Conservation (phyloP, 2,888 invertebrate species). For the Venusia cambrica region DNA sequence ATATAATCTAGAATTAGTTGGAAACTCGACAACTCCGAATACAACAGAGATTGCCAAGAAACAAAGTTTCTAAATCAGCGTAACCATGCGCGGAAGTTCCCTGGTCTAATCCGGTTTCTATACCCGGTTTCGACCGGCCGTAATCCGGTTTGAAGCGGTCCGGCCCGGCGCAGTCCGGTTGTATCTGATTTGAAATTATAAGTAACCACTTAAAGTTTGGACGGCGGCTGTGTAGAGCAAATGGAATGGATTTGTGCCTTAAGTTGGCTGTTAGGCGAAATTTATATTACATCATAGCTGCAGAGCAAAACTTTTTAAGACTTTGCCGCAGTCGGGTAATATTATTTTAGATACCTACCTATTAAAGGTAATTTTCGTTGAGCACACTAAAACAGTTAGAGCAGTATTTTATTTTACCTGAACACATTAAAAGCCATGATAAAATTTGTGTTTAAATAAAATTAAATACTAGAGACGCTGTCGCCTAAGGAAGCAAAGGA, state of each 20-base stretch:
- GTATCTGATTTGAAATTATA: conserved; percentile 69
- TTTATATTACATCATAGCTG: not conserved
- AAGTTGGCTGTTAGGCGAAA: conserved; percentile 16
- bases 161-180: conserved; percentile 44
- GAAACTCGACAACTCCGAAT: conserved; percentile 46
- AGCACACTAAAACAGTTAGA: too few species aligned
- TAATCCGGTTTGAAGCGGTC: conserved; percentile 58
- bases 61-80: conserved; percentile 75
- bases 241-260: conserved; percentile 28
- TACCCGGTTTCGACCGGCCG: conserved; percentile 48
- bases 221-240: conserved; percentile 27
- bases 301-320: not conserved
- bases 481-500: too few species aligned
- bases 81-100: conserved; percentile 71
- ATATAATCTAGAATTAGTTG: conserved; percentile 53
- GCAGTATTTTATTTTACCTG: too few species aligned
- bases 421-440: too few species aligned
- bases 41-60: conserved; percentile 53
- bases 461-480: too few species aligned
- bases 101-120: conserved; percentile 67
- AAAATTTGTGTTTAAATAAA: too few species aligned
- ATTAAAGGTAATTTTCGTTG: too few species aligned
- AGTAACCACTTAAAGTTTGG: conserved; percentile 47
- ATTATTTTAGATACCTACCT: too few species aligned
- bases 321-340: too few species aligned